Evolutionary conservation across 2,797 vertebrate species (phyloP).

Genomic region (Dermochelys coriacea): DNA sequence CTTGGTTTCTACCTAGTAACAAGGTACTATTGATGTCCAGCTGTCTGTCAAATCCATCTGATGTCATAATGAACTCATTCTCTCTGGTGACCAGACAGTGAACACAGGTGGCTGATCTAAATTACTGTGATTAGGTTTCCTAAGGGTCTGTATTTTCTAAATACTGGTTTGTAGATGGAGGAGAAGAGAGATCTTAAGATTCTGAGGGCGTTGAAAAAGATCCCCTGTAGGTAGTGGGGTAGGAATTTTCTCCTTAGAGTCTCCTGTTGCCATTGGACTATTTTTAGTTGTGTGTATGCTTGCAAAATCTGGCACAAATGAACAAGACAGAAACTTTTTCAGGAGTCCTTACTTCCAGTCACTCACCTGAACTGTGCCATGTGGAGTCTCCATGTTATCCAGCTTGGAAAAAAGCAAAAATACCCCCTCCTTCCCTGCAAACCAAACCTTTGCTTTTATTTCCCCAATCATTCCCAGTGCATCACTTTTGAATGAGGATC

Average conservation of each 20-base stretch:
- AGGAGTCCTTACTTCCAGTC: constrained; percentile 10
- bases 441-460: constrained; percentile 22
- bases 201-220: constrained; percentile 32
- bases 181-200: constrained; percentile 34
- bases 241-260: constrained; percentile 19
- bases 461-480: neutral
- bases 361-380: neutral
- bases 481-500: neutral
- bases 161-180: constrained; percentile 26
- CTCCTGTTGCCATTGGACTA: constrained; percentile 26
- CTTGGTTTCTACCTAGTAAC: neutral
- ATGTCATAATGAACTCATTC: constrained; percentile 50
- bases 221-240: constrained; percentile 25
- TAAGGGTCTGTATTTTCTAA: constrained; percentile 22
- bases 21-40: constrained; percentile 14
- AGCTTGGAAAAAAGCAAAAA: neutral
- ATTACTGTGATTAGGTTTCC: constrained; percentile 36
- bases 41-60: constrained; percentile 54
- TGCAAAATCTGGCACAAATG: constrained; percentile 55
- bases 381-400: constrained; percentile 1
- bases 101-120: neutral
- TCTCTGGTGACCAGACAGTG: constrained; percentile 17
- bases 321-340: neutral
- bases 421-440: no score
- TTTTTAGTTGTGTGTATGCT: constrained; percentile 34